These are phyloP conservation scores for Labeo rohita DNA, from an alignment of 2,113 vertebrate species.

Conservation along the genomic window DNA sequence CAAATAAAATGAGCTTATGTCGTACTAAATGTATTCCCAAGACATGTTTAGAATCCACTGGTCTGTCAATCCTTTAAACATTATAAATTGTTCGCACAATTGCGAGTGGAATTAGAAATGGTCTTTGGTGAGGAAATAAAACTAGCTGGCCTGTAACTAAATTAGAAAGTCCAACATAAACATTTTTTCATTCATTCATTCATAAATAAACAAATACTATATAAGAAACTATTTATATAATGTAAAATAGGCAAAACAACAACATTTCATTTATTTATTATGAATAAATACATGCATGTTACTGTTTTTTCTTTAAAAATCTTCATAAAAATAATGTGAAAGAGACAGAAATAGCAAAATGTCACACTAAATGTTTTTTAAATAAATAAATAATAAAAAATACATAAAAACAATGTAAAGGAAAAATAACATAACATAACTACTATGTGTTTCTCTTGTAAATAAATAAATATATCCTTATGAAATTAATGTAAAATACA, in stretches of 20 bases:
- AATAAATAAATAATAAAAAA: neutral
- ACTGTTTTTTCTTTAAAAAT: too few relatives aligned
- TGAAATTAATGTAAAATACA: neutral
- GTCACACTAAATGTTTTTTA: too few relatives aligned
- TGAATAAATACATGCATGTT: neutral
- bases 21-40: neutral
- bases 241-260: neutral
- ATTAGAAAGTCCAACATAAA: neutral
- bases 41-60: neutral
- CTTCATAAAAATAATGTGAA: too few relatives aligned
- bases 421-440: neutral
- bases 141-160: neutral
- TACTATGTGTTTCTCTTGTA: neutral
- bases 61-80: neutral
- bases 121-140: neutral
- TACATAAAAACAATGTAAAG: neutral
- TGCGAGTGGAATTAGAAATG: neutral
- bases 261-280: neutral
- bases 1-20: neutral
- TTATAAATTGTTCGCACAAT: neutral
- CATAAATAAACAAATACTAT: too few relatives aligned
- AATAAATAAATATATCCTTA: neutral
- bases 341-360: too few relatives aligned
- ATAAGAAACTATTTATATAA: too few relatives aligned
- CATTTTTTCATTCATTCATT: too few relatives aligned